Evolutionary conservation across 1,140 invertebrate genomes (phyloP), one percentile per base, ranked within the genome.

Genomic region (Drosophila pseudoananassae): DNA sequence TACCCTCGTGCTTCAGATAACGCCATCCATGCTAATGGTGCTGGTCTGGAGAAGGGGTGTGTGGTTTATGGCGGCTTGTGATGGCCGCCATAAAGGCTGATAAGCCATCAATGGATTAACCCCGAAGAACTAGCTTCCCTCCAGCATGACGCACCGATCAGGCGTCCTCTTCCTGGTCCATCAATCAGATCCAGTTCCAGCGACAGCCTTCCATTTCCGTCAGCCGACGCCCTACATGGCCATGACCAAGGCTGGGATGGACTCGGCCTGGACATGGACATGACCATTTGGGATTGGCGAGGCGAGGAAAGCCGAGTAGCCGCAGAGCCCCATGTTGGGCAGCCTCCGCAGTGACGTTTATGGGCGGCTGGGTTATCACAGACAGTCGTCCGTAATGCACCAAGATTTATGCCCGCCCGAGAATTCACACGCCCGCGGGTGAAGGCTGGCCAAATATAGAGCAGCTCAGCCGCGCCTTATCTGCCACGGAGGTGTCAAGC

Each of bases 101-200:
- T 69, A 69, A 68, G 33, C 49, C 65, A 69, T 69, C 63, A 40
- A 55, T 68, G 65, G 65, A 68, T 69, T 68, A 69, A 29, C 61
- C 23, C 7, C 40, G 46, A 40, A 1, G 20, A 31, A 1, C 8
- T 43, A 43, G n/a, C 6, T 14, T n/a, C 15, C 15, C 40, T 40
- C 38, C 33, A 4, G 3, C 33, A 9, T 36, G 3, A 9, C 9
- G 8, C 33, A 4, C 9, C 12, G 9, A 10, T 27, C 25, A 27
- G 4, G 8, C 8, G 31, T 31, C 8, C 8, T 12, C 9, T 46
- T 43, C 46, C 46, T 33, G 46, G 25, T 14, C 31, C 23, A 5
- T 43, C 40, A 4, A 25, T 46, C 60, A 15, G n/a, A 40, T 40
- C 12, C 23, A 58, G 54, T 49, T 58, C 9, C n/a, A 36, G 5